phyloP scores from a whole-genome alignment of 2,113 vertebrate species.

The Pimephales promelas region DNA sequence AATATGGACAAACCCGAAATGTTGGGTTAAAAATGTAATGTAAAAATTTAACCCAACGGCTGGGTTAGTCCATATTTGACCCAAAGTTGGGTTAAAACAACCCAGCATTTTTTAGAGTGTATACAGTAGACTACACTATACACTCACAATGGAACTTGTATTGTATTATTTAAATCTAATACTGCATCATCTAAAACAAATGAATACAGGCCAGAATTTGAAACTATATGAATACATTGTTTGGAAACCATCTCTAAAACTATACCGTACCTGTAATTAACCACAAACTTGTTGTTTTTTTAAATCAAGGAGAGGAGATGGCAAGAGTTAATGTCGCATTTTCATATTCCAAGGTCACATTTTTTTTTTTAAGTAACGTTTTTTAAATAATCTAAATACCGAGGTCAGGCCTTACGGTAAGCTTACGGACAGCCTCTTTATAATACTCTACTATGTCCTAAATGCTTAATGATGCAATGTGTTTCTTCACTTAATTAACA shows the following conservation, averaged over 20 bases:
- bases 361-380: neutral
- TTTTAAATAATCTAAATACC: neutral
- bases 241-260: neutral
- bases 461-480: constrained; percentile 50
- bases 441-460: constrained; percentile 21
- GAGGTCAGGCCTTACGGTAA: neutral
- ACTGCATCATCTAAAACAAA: neutral
- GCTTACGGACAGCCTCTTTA: constrained; percentile 1
- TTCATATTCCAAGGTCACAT: neutral
- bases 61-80: no score
- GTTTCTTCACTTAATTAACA: constrained; percentile 66
- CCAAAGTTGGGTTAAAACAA: no score
- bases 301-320: neutral
- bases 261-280: no score
- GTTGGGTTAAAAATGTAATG: no score
- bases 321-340: neutral
- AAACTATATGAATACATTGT: neutral
- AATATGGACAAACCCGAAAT: no score
- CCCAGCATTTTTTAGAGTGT: no score
- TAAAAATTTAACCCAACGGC: no score
- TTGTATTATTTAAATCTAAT: neutral
- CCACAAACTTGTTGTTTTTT: no score
- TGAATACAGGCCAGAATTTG: neutral
- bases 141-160: neutral
- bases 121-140: neutral